Base-by-base conservation (phyloP, 2,797 vertebrate genomes). In the Bufotes viridis region DNA sequence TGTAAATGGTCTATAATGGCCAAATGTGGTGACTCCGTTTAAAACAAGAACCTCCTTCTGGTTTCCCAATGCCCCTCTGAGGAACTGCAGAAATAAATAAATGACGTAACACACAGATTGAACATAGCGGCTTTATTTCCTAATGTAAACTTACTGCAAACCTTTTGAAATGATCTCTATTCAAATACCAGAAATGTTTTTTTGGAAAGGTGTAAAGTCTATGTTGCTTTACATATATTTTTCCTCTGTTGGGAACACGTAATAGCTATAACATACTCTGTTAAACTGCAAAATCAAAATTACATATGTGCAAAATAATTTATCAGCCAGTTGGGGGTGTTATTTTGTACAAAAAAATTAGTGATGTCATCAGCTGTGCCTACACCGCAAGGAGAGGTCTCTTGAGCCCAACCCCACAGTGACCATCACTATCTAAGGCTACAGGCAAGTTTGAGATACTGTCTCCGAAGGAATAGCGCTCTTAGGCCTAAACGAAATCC, bases 221-320 rank as follows among this genome's bases (percentile, higher is more conserved):
- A 42, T 42, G 22, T 61, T 49, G 34, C 55, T 76, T 20, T 51
- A 49, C 63, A 8, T 63, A 42, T 78, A 61, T 74, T 13, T 42
- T 75, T 24, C n/a, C 9, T 53, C 29, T 7, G 3, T 6, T 22
- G 22, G n/a, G 65, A 11, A 84, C 82, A 42, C 14, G 22, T 61
- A 85, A 85, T 58, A 65, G 70, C 70, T 42, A 51, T 63, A 26
- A 49, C 15, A n/a, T 72, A 22, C 53, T 26, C 24, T 22, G 29
- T 84, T 85, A 51, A 17, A 53, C 13, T 85, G 72, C 34, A 61
- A 63, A 55, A 26, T 13, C 8, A 53, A 53, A 78, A 24, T 55
- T n/a, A 78, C 61, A 85, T 61, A 61, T 85, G 82, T 84, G 70
- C 82, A 84, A 84, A 85, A 85, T 75, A 84, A 74, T 75, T 42